These are phyloP conservation scores for Microplitis deprimator DNA, from an alignment of 2,888 invertebrate species.

Conservation along the genomic window DNA sequence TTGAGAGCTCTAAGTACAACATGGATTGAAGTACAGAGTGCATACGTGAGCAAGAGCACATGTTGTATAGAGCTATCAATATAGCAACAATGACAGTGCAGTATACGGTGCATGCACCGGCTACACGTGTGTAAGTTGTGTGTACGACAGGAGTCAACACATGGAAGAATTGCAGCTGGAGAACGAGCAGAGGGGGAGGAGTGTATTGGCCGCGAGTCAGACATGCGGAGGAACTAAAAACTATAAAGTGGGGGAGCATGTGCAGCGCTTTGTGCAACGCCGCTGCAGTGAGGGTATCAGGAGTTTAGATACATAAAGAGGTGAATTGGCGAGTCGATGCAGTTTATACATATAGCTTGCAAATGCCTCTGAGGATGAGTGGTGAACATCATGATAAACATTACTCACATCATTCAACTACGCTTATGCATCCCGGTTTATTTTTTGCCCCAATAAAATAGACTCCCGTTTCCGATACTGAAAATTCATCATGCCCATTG, in stretches of 20 bases:
- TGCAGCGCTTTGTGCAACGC: slow-evolving; percentile 53
- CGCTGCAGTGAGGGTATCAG: slow-evolving; percentile 55
- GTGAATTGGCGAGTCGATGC: slow-evolving; percentile 37
- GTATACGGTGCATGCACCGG: background rate
- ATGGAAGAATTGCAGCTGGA: slow-evolving; percentile 8
- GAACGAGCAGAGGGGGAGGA: slow-evolving; percentile 9
- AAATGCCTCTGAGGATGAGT: slow-evolving; percentile 24
- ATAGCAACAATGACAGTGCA: background rate
- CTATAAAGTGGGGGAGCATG: slow-evolving; percentile 40
- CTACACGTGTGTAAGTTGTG: background rate
- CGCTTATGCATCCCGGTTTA: background rate
- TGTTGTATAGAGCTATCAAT: slow-evolving; percentile 2
- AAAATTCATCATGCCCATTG: background rate
- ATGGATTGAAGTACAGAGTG: background rate
- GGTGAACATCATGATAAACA: slow-evolving; percentile 3
- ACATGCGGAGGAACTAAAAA: slow-evolving; percentile 18
- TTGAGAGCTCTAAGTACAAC: background rate
- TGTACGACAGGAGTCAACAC: slow-evolving; percentile 7
- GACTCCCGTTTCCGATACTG: background rate
- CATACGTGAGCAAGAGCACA: slow-evolving; percentile 1
- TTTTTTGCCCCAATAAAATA: background rate
- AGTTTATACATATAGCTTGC: slow-evolving; percentile 47
- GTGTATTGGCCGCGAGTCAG: slow-evolving; percentile 6
- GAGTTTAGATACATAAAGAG: slow-evolving; percentile 48
- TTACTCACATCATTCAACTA: slow-evolving; percentile 1